Evolutionary conservation across 2,113 vertebrate genomes (phyloP), one percentile per base, ranked within the genome.

Genomic region (Benitochromis conjunctus): DNA sequence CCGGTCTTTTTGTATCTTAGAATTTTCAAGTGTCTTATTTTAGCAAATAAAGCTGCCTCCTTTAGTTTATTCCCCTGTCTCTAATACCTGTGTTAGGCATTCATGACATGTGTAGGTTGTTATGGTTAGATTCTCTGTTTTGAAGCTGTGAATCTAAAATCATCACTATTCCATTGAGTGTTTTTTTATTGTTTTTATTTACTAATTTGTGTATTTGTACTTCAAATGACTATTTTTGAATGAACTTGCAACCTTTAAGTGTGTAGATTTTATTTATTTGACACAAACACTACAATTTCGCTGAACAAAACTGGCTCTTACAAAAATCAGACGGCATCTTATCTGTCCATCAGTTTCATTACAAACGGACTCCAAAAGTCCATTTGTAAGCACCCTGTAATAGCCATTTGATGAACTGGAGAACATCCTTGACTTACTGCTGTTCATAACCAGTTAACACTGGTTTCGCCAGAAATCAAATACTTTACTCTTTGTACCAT

Each of bases 181-280:
- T 53, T 9, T 19, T 53, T 53, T 6, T 18, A 18, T 3, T 71
- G 41, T 46, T 46, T 69, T 64, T 38, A 64, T n/a, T 64, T 38
- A 64, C 38, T 38, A 13, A 64, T 1, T 29, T 38, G 60, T 11
- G 41, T 2, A 24, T 43, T 16, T 24, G 8, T 48, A 3, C 41
- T 4, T 46, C 13, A 48, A 71, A 26, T 0, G 0, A 11, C 14
- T 46, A 29, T 74, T 19, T 74, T 48, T 1, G 4, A 26, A 74
- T 74, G 0, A 74, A 26, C 21, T 2, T 71, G 10, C 41, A 7
- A 71, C 21, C 41, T 29, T 48, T 46, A 21, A 46, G 43, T 71
- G 8, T 46, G 24, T 71, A 46, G 14, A 18, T 9, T 24, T 1
- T 71, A 0, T 26, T 74, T 46, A 48, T 24, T 16, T 18, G 24